Evolutionary conservation across 2,888 invertebrate genomes (phyloP).

Genomic region (Linnaemya tessellans): DNA sequence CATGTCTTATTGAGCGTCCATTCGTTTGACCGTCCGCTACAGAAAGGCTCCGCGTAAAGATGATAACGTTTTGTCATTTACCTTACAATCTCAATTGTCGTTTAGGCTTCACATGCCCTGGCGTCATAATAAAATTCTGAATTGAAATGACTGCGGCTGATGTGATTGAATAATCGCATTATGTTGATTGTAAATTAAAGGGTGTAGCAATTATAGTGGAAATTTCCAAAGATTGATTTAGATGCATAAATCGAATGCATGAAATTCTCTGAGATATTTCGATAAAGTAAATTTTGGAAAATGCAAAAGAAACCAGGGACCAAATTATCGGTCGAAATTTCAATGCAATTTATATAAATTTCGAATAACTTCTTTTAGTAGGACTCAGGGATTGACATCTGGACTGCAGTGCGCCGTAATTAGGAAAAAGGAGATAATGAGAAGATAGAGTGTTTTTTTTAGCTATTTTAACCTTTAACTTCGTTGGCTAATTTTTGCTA

Average conservation of each 20-base stretch:
- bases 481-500: no score
- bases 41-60: conserved; percentile 18
- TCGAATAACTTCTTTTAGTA: no score
- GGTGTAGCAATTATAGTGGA: not conserved
- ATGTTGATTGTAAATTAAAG: conserved; percentile 22
- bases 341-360: no score
- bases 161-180: conserved; percentile 61
- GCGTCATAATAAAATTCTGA: conserved; percentile 52
- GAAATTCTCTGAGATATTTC: not conserved
- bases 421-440: no score
- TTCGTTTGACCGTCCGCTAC: conserved; percentile 25
- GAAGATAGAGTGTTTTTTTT: no score
- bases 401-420: no score
- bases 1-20: conserved; percentile 50
- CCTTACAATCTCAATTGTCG: conserved; percentile 47
- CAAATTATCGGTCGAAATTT: no score
- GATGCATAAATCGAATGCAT: not conserved
- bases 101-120: conserved; percentile 37
- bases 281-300: no score
- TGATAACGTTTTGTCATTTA: conserved; percentile 54
- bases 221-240: not conserved
- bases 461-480: no score
- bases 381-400: no score
- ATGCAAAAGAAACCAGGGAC: no score
- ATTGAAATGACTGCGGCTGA: conserved; percentile 14